Conservation (phyloP, 2,888 invertebrate species). For the Eristalinus aeneus region DNA sequence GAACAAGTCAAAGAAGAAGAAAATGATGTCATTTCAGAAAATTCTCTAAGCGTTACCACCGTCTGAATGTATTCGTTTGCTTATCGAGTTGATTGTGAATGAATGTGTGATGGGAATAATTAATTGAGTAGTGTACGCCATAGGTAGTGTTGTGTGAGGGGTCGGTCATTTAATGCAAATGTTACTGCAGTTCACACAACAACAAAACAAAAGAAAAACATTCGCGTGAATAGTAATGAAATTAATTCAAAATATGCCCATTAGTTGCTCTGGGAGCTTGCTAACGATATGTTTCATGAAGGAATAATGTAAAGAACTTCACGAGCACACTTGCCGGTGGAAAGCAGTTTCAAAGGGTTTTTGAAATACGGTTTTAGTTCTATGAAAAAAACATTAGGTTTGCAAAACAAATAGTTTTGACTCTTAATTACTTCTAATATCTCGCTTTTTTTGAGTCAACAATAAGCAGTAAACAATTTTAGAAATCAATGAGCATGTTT, state of each 20-base stretch:
- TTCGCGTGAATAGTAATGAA: not conserved
- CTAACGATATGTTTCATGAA: no score
- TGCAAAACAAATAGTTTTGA: no score
- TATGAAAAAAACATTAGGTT: no score
- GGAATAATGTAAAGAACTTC: no score
- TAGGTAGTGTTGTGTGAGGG: not conserved
- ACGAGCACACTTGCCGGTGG: no score
- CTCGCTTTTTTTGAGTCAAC: no score
- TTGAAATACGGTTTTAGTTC: no score
- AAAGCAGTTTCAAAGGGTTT: no score
- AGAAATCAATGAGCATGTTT: no score
- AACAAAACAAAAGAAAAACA: not conserved
- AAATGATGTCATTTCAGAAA: constrained; percentile 20
- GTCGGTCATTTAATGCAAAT: not conserved
- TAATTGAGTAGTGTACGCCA: not conserved
- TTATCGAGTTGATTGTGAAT: not conserved
- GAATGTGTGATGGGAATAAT: not conserved
- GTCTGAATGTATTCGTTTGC: not conserved
- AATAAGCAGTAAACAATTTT: no score
- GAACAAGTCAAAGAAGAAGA: not conserved
- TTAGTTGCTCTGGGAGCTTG: not conserved
- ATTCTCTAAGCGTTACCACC: not conserved
- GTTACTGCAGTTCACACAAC: not conserved
- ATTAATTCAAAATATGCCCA: not conserved
- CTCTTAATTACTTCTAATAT: no score